Evolutionary conservation across 1,140 invertebrate genomes (phyloP), one percentile per base, ranked within the genome.

Genomic region (Reticulitermes speratus): DNA sequence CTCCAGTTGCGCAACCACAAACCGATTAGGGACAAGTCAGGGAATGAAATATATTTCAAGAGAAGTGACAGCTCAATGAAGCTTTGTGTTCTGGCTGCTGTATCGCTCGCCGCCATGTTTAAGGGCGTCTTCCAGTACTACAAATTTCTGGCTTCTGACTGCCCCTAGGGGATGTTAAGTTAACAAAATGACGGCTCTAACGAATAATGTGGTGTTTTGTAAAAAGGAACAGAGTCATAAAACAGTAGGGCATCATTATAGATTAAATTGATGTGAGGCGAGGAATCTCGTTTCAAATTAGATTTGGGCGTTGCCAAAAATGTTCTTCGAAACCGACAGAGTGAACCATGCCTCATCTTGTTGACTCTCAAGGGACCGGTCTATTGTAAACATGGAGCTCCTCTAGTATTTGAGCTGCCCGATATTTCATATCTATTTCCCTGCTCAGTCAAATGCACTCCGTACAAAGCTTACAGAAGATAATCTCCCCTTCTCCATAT

Each of bases 401-500:
- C n/a, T 30, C 25, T 16, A 30, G 25, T 30, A 30, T 75, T 75
- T 75, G 65, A 75, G n/a, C 25, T 8, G 65, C 65, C 14, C 65
- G 65, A 75, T 75, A 75, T 75, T 75, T 75, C 65, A 30, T 75
- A 75, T 75, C 65, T 75, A 30, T 75, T 75, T 75, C 65, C 65
- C 8, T 75, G 65, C n/a, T 75, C 65, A 75, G 65, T 8, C 3
- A 30, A 75, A 75, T 30, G 65, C 65, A n/a, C 65, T 75, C 65
- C 65, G 14, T 75, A 75, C 9, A 30, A 30, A 75, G n/a, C 65
- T 75, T 75, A 30, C 25, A 30, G 65, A 30, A 69, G 65, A 75
- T 75, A 75, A 11, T 14, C 65, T 11, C 25, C 65, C n/a, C n/a
- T 75, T 75, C 65, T 75, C 65, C 65, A 16, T 75, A 75, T 75